These are phyloP conservation scores for Discoglossus pictus DNA, from an alignment of 2,797 vertebrate species.

Conservation along the genomic window DNA sequence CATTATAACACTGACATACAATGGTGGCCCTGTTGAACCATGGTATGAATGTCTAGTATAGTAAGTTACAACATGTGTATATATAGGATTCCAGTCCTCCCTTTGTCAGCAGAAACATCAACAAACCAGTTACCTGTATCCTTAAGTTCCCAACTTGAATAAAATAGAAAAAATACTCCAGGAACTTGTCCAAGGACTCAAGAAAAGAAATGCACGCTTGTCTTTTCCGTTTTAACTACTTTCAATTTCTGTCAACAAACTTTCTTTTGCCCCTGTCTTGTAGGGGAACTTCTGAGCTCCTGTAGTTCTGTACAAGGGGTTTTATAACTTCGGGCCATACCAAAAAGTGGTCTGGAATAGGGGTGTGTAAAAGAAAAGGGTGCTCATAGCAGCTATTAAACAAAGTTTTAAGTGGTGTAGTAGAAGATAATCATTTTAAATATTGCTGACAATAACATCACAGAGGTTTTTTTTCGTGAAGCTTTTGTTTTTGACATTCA, in stretches of 20 bases:
- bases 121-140: constrained; percentile 20
- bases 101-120: not conserved
- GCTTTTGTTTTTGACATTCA: no score
- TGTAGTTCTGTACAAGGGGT: not conserved
- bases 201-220: not conserved
- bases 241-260: not conserved
- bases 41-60: no score
- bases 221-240: no score
- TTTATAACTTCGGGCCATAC: constrained; percentile 29
- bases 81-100: no score
- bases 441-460: no score
- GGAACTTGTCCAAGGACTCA: not conserved
- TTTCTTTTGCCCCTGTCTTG: not conserved
- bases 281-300: constrained; percentile 1
- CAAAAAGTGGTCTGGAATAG: not conserved
- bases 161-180: not conserved
- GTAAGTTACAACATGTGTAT: no score
- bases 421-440: no score
- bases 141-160: constrained; percentile 11
- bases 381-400: not conserved
- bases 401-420: no score
- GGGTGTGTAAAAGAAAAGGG: not conserved
- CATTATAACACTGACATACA: no score
- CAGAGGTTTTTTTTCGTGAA: no score
- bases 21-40: no score